Conservation (phyloP, 2,888 invertebrate species). For the Clostera curtula region DNA sequence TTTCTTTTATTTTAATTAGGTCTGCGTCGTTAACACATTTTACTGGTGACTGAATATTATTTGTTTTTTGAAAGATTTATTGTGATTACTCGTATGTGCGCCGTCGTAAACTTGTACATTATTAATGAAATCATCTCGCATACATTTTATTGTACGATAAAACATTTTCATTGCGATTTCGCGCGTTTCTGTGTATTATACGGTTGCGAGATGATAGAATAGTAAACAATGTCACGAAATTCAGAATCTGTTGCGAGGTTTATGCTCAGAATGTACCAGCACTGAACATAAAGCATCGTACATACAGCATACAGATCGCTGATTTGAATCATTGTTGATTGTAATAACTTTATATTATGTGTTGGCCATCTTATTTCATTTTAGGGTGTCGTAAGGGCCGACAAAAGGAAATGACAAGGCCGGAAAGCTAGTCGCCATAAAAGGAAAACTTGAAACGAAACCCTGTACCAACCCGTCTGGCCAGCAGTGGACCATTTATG, state of each 20-base stretch:
- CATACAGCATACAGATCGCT: too few species aligned
- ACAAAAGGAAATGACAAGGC: too few species aligned
- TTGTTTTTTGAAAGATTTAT: conserved; percentile 21
- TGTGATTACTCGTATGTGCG: conserved; percentile 19
- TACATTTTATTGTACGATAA: conserved; percentile 50
- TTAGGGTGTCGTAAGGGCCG: too few species aligned
- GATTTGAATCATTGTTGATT: too few species aligned
- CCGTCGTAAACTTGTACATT: conserved; percentile 33
- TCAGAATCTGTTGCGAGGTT: conserved; percentile 10
- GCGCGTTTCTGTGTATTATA: conserved; percentile 21
- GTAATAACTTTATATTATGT: too few species aligned
- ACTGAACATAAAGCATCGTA: too few species aligned
- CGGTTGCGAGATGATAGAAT: conserved; percentile 11
- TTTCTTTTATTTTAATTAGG: neutral
- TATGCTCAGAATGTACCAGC: too few species aligned
- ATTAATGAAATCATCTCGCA: conserved; percentile 43
- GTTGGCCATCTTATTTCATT: too few species aligned
- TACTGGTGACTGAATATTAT: conserved; percentile 6
- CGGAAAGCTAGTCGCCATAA: too few species aligned
- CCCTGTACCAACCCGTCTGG: too few species aligned
- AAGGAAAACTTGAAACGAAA: too few species aligned
- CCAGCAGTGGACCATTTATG: too few species aligned
- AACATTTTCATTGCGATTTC: conserved; percentile 40
- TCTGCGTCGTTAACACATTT: conserved; percentile 1
- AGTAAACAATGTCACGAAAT: conserved; percentile 15